Base-by-base conservation (phyloP, 1,140 invertebrate species). In the Mactra quadrangularis region DNA sequence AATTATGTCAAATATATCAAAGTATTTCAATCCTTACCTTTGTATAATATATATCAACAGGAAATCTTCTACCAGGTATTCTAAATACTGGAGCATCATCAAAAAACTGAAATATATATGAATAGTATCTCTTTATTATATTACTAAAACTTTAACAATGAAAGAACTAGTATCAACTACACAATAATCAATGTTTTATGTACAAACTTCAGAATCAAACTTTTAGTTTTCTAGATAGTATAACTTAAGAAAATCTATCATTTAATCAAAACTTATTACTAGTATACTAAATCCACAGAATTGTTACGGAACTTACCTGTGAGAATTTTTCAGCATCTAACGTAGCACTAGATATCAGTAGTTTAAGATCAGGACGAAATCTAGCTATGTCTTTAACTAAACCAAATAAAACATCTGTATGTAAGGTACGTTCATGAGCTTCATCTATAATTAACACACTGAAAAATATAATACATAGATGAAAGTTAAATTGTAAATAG, bases 361-460 rank as follows among this genome's bases (percentile, higher is more conserved):
- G 93, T 94, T 99, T 99, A 22, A 99, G 94, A 92, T 99, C 98
- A 0, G 97, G 95, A 85, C 98, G 94, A 94, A 99, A 99, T 76
- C 98, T 94, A 0, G 98, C 96, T 84, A 99, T 99, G 93, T 99
- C 99, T 94, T 99, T 99, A 0, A 99, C 97, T 52, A 99, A 94
- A 27, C 99, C 99, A 94, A 99, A 99, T 41, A 99, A 94, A 90
- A 99, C 98, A 93, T 99, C 99, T 4, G 99, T 99, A 88, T 99
- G 98, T 7, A 99, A 94, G 0, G 99, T 99, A 57, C 99, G 93
- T 92, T 99, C 99, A 93, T 99, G 99, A 87, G 99, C 99, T 94
- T 99, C 99, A 92, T 99, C 99, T 91, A 99, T 99, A 82, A 99
- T 99, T 96, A 99, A 97, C 0, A 99, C 98, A 94, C 97, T 98